Evolutionary conservation across 2,888 invertebrate species (phyloP).

Genomic region (Cartodere bifasciata): DNA sequence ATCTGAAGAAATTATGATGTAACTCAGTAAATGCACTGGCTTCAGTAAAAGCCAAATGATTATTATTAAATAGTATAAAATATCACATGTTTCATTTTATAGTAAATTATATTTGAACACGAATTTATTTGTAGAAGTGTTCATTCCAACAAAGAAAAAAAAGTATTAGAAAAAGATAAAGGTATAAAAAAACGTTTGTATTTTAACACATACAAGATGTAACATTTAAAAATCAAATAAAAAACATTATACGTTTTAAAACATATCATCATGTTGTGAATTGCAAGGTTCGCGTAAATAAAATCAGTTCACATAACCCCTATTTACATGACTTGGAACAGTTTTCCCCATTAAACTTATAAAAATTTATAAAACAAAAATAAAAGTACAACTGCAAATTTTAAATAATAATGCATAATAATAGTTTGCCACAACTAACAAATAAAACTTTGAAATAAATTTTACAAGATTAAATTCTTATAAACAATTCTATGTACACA

Average conservation of each 20-base stretch:
- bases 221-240: no score
- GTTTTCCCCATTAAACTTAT: neutral
- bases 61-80: slow-evolving; percentile 35
- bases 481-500: slow-evolving; percentile 32
- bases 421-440: slow-evolving; percentile 23
- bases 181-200: neutral
- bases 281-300: slow-evolving; percentile 3
- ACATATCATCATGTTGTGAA: no score
- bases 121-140: slow-evolving; percentile 16
- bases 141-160: slow-evolving; percentile 1
- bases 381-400: slow-evolving; percentile 9
- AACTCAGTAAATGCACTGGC: slow-evolving; percentile 26
- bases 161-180: slow-evolving; percentile 2
- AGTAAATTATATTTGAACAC: slow-evolving; percentile 31
- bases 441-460: slow-evolving; percentile 30
- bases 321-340: slow-evolving; percentile 14
- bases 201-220: no score
- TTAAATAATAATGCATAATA: slow-evolving; percentile 5
- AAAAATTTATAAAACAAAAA: slow-evolving; percentile 6
- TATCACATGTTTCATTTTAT: slow-evolving; percentile 35
- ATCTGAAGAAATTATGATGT: neutral
- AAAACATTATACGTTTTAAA: no score
- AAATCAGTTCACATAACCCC: slow-evolving; percentile 1
- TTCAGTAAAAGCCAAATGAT: slow-evolving; percentile 32
- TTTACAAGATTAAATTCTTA: slow-evolving; percentile 24